Evolutionary conservation across 2,797 vertebrate genomes (phyloP), one percentile per base, ranked within the genome.

Genomic region (Spondyliosoma cantharus): DNA sequence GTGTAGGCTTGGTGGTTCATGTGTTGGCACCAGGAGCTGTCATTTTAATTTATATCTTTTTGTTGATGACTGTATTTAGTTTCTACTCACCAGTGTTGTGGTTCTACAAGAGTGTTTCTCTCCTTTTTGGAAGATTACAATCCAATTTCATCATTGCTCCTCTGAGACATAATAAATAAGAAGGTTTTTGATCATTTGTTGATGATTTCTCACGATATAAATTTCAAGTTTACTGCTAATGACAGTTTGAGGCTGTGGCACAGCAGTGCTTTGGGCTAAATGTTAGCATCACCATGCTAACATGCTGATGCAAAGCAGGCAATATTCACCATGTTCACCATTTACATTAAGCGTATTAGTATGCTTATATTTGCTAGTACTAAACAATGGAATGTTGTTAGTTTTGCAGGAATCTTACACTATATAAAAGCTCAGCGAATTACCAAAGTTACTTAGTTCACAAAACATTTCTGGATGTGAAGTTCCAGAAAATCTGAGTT

Each of bases 11-110:
- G 32, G 16, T 63, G 64, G 52, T 61, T 67, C 58, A 70, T 70
- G 24, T 60, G 17, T 62, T 74, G 1, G 16, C 37, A 62, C 15
- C 14, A 60, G 45, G 22, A 68, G 70, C 42, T 1, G 3, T 57
- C 19, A 32, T 58, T 77, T 76, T 62, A 43, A 65, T 19, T 68
- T 14, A 52, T 8, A 32, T 43, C n/a, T 59, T n/a, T 63, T 81
- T 76, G 29, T 37, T 61, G 17, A 20, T 37, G 20, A 46, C 12
- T 24, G 4, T 13, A 29, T 65, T 22, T 27, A 54, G 19, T 46
- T 42, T 57, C 32, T 54, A 22, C 32, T 66, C 22, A 63, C 54
- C 25, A 52, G 57, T n/a, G 11, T 0, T n/a, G 16, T 48, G 19
- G 6, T 67, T 25, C 43, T n/a, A 49, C 19, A 52, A 20, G 17